Conservation (phyloP, 2,888 invertebrate species). For the Oscheius onirici region DNA sequence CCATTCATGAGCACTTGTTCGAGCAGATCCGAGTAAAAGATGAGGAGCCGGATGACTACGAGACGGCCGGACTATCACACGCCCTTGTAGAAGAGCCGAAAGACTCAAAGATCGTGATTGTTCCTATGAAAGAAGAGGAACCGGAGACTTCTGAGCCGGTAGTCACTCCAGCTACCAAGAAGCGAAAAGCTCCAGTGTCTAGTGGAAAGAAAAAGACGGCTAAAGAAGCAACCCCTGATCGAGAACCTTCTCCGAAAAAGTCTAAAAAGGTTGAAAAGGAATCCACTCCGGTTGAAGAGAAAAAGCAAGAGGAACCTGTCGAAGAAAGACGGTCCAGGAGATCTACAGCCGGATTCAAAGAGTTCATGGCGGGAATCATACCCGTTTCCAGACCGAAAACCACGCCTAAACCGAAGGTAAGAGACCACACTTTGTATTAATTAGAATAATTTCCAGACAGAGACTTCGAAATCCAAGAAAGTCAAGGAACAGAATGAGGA, state of each 20-base stretch:
- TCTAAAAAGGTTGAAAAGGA: background rate
- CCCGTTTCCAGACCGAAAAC: background rate
- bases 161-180: background rate
- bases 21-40: too few species aligned
- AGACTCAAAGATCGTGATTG: background rate
- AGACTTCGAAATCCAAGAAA: background rate
- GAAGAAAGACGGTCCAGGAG: background rate
- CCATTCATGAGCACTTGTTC: too few species aligned
- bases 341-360: conserved; percentile 8
- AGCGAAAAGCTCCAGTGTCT: background rate
- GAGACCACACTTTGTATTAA: background rate
- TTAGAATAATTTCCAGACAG: too few species aligned
- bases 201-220: background rate
- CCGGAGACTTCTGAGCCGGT: background rate
- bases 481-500: background rate
- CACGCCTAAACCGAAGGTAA: background rate
- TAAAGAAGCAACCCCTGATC: background rate
- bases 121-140: background rate
- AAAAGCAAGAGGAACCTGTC: background rate
- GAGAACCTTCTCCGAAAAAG: background rate
- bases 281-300: background rate
- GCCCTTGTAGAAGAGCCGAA: background rate
- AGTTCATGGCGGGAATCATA: conserved; percentile 5
- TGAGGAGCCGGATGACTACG: too few species aligned
- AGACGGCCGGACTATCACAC: too few species aligned